Evolutionary conservation across 2,797 vertebrate species (phyloP).

Genomic region (Sebastes trivittatus): DNA sequence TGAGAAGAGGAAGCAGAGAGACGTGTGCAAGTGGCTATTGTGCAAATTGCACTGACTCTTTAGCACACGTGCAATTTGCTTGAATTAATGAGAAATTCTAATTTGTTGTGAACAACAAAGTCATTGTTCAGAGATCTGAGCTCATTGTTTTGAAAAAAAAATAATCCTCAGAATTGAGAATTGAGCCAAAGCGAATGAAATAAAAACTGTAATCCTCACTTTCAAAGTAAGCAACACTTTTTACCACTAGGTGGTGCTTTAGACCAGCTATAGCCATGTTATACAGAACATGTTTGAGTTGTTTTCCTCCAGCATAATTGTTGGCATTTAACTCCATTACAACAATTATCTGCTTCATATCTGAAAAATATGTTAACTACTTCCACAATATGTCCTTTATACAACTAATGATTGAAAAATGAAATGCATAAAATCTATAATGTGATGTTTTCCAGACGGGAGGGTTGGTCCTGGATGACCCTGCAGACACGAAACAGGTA

Average conservation of each 20-base stretch:
- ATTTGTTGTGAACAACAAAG: too few relatives aligned
- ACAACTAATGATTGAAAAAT: background rate
- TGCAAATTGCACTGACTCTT: too few relatives aligned
- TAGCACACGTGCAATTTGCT: too few relatives aligned
- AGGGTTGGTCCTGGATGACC: background rate
- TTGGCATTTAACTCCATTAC: background rate
- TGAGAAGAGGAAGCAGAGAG: too few relatives aligned
- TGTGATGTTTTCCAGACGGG: background rate
- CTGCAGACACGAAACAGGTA: too few relatives aligned
- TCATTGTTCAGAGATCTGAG: too few relatives aligned
- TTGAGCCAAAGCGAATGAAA: background rate
- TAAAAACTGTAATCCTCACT: background rate
- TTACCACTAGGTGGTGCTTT: constrained; percentile 55
- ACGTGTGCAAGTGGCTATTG: too few relatives aligned
- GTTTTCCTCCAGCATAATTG: background rate
- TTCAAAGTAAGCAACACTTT: background rate
- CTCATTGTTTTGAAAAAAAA: too few relatives aligned
- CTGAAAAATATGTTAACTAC: background rate
- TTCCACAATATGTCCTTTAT: background rate
- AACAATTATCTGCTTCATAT: background rate
- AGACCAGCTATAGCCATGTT: background rate
- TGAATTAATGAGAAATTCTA: too few relatives aligned
- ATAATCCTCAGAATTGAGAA: too few relatives aligned
- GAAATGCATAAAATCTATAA: background rate
- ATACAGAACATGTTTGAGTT: background rate